Percentiles rank a stretch among this genome's conserved stretches.
Evolutionary conservation across 2,113 vertebrate genomes (phyloP).

Genomic region (Ifrita kowaldi): DNA sequence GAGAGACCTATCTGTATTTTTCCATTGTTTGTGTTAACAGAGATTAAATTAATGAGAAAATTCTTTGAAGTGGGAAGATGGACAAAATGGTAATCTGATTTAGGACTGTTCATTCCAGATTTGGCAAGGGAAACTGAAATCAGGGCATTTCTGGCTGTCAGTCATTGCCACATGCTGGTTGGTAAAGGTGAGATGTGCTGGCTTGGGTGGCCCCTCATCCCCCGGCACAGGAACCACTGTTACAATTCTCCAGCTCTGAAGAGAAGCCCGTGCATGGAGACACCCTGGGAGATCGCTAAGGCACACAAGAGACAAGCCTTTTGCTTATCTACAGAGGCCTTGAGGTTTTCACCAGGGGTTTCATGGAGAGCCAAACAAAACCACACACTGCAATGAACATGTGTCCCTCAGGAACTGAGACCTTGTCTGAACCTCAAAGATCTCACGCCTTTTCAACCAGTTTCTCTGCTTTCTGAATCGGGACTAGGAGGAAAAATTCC

Average conservation of each 20-base stretch:
- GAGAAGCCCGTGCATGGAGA: neutral
- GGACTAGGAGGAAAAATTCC: neutral
- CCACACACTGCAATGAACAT: neutral
- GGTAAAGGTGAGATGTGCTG: neutral
- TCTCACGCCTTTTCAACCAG: neutral
- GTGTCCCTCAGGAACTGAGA: neutral
- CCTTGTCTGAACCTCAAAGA: neutral
- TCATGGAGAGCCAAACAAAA: neutral
- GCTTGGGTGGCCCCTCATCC: neutral
- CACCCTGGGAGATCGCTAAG: rapidly evolving
- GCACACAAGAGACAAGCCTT: neutral
- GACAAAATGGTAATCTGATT: neutral
- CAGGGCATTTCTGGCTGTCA: neutral
- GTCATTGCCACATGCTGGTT: neutral
- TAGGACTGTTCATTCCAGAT: neutral
- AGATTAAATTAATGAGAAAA: conserved; percentile 22
- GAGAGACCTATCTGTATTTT: conserved; percentile 12
- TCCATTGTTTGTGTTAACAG: conserved; percentile 12
- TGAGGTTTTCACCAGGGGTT: neutral
- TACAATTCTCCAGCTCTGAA: neutral
- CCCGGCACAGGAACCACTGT: neutral
- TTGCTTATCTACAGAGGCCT: neutral
- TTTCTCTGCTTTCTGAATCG: neutral
- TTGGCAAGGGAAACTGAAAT: neutral
- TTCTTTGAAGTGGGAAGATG: neutral